Evolutionary conservation across 1,140 invertebrate species (phyloP).

Genomic region (Drosophila pseudoobscura): DNA sequence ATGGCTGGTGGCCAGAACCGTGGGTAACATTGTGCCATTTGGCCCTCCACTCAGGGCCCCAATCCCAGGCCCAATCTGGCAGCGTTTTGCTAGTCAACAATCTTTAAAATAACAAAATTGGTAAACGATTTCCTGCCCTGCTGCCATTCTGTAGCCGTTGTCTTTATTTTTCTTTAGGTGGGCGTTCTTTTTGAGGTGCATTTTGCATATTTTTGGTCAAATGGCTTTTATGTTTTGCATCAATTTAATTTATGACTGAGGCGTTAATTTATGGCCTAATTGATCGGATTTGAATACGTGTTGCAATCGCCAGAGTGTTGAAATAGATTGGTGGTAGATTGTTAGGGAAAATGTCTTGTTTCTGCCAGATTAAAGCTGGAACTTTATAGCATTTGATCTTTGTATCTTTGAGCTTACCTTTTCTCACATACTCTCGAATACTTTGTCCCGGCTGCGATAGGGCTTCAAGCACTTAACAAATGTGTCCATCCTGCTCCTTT

Average conservation of each 20-base stretch:
- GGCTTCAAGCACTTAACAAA: constrained; percentile 7
- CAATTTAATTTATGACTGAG: constrained; percentile 74
- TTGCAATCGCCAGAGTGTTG: constrained; percentile 56
- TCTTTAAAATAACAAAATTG: constrained; percentile 58
- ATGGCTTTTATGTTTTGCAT: constrained; percentile 68
- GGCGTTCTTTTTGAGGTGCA: constrained; percentile 51
- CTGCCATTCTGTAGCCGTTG: constrained; percentile 22
- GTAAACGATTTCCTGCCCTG: constrained; percentile 40
- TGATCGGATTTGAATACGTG: constrained; percentile 72
- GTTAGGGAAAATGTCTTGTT: not conserved
- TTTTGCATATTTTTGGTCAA: constrained; percentile 73
- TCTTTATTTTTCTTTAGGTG: constrained; percentile 37
- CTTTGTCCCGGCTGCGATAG: constrained; percentile 17
- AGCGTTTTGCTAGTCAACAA: constrained; percentile 41
- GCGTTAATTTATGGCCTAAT: constrained; percentile 80
- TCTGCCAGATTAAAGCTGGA: too few relatives aligned
- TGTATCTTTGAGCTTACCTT: not conserved
- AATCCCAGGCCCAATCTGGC: not conserved
- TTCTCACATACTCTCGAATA: not conserved
- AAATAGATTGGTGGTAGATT: constrained; percentile 37
- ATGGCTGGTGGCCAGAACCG: constrained; percentile 44
- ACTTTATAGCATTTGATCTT: not conserved
- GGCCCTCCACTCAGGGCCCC: constrained; percentile 37
- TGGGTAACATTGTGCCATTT: constrained; percentile 34
- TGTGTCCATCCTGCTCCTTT: not conserved